phyloP scores from a whole-genome alignment of 2,113 vertebrate species.

The Coptodon rendalli region DNA sequence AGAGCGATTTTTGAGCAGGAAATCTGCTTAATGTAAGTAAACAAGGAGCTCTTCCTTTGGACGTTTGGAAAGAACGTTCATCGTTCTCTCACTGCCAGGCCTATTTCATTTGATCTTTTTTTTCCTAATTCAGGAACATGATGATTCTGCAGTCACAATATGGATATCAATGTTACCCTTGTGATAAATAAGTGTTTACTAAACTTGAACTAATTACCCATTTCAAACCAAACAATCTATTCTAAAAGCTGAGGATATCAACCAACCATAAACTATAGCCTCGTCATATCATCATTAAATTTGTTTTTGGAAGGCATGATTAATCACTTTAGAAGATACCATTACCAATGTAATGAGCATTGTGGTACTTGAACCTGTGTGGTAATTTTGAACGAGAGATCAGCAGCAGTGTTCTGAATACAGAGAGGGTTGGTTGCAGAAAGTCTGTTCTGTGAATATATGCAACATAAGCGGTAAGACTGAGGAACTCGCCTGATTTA shows the following conservation, averaged over 20 bases:
- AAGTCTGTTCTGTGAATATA: rapidly evolving
- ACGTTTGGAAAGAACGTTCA: background rate
- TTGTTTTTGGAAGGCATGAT: rapidly evolving
- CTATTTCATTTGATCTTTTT: background rate
- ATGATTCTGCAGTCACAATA: background rate
- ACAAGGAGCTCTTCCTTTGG: background rate
- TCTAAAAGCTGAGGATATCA: background rate
- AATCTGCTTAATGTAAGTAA: background rate
- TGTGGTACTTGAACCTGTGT: rapidly evolving
- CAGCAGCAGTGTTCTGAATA: rapidly evolving
- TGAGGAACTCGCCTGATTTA: rapidly evolving
- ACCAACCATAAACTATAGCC: background rate
- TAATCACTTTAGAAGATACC: rapidly evolving
- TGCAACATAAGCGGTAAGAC: rapidly evolving
- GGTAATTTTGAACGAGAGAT: rapidly evolving
- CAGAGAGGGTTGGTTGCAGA: rapidly evolving
- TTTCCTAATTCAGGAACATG: background rate
- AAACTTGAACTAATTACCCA: background rate
- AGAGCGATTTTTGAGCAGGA: rapidly evolving
- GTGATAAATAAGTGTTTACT: rapidly evolving
- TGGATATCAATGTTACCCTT: background rate
- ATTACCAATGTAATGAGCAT: background rate
- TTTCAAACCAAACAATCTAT: background rate
- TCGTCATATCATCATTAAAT: background rate
- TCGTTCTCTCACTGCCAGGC: rapidly evolving